Conservation (phyloP, 2,888 invertebrate species). For the Serrognathus titanus region DNA sequence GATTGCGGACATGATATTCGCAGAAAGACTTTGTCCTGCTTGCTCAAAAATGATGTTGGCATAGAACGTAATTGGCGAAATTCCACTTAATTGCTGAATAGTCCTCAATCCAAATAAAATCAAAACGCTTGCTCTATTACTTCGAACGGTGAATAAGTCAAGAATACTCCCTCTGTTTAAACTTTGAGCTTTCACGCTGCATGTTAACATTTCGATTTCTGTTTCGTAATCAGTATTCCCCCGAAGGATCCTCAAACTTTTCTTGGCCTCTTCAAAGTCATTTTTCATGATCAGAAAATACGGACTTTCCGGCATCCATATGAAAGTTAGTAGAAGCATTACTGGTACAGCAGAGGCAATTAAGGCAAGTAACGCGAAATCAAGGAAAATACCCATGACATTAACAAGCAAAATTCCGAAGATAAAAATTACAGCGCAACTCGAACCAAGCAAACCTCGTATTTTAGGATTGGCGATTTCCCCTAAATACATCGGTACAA, state of each 20-base stretch:
- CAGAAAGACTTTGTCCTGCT: conserved; percentile 43
- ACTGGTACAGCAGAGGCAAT: conserved; percentile 58
- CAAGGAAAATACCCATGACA: conserved; percentile 57
- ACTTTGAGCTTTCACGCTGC: conserved; percentile 38
- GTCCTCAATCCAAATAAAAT: conserved; percentile 58
- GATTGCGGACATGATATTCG: conserved; percentile 55
- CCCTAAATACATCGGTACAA: conserved; percentile 59
- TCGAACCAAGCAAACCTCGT: conserved; percentile 61
- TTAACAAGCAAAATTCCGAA: conserved; percentile 61
- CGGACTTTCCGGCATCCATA: conserved; percentile 64
- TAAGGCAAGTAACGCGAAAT: conserved; percentile 52
- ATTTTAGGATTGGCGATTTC: conserved; percentile 58
- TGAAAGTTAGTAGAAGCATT: conserved; percentile 55
- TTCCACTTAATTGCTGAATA: conserved; percentile 60
- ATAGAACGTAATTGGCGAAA: conserved; percentile 58
- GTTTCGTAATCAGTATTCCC: conserved; percentile 51
- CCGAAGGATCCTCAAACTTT: conserved; percentile 56
- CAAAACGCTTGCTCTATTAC: conserved; percentile 59
- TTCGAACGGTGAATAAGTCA: conserved; percentile 53
- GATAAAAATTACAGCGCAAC: conserved; percentile 55
- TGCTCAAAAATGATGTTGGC: conserved; percentile 59
- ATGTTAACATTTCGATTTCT: conserved; percentile 39
- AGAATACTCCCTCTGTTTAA: conserved; percentile 39
- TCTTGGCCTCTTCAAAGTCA: conserved; percentile 46
- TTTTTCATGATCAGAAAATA: conserved; percentile 47